phyloP scores from a whole-genome alignment of 2,888 invertebrate genomes.

The Patella pellucida region DNA sequence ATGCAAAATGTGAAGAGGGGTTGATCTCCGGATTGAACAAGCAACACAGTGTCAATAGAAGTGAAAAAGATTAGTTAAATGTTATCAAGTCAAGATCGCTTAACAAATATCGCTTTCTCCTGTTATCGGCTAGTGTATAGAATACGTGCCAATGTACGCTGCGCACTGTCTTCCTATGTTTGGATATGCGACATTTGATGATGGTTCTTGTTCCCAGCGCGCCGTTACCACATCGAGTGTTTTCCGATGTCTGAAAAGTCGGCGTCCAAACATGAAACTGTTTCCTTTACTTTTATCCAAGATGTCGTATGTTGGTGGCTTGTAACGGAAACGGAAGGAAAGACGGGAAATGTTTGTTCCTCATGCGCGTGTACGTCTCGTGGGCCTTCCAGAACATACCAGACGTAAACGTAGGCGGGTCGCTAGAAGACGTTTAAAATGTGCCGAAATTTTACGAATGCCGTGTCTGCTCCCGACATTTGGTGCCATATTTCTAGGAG shows the following conservation, averaged over 20 bases:
- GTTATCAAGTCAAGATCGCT: too few species aligned
- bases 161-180: too few species aligned
- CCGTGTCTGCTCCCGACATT: conserved; percentile 44
- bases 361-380: conserved; percentile 44
- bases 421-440: conserved; percentile 34
- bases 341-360: conserved; percentile 39
- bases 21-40: too few species aligned
- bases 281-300: neutral
- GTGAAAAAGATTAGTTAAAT: too few species aligned
- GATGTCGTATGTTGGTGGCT: neutral
- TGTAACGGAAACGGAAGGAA: neutral
- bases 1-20: too few species aligned
- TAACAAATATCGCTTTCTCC: too few species aligned
- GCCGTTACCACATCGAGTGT: neutral
- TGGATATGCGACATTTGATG: too few species aligned
- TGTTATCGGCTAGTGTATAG: too few species aligned
- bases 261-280: neutral
- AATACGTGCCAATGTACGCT: too few species aligned
- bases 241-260: conserved; percentile 1
- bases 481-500: conserved; percentile 36
- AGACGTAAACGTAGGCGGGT: conserved; percentile 23
- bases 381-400: conserved; percentile 26
- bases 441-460: conserved; percentile 40
- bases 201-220: too few species aligned
- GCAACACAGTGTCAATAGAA: too few species aligned